phyloP scores from a whole-genome alignment of 1,140 invertebrate species.

The Berghia stephanieae region DNA sequence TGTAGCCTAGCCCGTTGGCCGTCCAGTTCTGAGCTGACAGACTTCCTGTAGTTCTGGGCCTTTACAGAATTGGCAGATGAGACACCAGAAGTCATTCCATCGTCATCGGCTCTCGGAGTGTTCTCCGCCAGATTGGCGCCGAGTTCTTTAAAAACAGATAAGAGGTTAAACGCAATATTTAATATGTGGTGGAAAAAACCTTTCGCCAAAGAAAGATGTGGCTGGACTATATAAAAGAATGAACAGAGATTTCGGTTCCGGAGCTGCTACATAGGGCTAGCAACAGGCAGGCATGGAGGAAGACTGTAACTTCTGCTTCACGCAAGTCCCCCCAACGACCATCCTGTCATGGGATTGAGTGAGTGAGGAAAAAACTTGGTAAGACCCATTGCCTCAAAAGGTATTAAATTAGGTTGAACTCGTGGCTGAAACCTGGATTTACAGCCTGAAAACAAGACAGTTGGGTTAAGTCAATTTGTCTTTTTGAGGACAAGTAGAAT shows the following conservation, averaged over 20 bases:
- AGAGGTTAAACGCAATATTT: neutral
- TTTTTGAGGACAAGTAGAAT: no score
- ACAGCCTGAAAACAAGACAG: no score
- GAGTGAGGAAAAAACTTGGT: no score
- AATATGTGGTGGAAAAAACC: no score
- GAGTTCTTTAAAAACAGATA: constrained; percentile 71
- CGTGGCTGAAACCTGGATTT: no score
- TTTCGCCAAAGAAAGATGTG: neutral
- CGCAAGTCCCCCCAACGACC: no score
- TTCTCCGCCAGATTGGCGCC: constrained; percentile 82
- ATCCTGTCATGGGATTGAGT: no score
- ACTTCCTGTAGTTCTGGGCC: constrained; percentile 66
- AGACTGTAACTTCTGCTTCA: neutral
- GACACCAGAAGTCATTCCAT: constrained; percentile 73
- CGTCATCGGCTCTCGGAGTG: constrained; percentile 69
- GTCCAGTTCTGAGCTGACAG: constrained; percentile 47
- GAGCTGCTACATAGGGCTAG: no score
- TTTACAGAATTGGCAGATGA: constrained; percentile 77
- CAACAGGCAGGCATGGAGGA: no score
- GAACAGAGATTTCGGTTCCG: neutral
- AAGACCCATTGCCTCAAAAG: no score
- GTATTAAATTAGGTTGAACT: no score
- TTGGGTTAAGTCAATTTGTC: no score
- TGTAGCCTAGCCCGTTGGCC: constrained; percentile 49
- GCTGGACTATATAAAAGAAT: neutral